Evolutionary conservation across 2,113 vertebrate genomes (phyloP), one percentile per base, ranked within the genome.

Genomic region (Pangasianodon hypophthalmus): DNA sequence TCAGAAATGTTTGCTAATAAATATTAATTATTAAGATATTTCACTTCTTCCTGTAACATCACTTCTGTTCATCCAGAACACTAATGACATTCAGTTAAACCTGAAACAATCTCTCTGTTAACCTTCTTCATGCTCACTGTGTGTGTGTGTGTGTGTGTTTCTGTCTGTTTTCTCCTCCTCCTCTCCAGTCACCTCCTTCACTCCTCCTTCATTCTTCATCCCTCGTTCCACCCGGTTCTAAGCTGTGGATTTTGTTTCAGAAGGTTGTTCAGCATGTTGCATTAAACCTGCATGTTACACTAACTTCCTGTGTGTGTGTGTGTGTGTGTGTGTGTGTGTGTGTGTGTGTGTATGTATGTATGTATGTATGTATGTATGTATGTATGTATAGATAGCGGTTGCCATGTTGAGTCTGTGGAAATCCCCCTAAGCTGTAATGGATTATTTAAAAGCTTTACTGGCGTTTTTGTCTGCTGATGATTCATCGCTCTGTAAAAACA

Each of bases 191-290:
- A 32, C 52, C 75, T 87, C 19, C n/a, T 52, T 41, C 54, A 29
- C 24, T 80, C 58, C 80, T 87, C 7, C 77, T 58, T 90, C 50
- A 75, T 50, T 73, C 64, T 16, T 16, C 83, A 67, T 69, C 58
- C 44, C 16, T 71, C 19, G 75, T 54, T 67, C 80, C 50, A 79
- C 56, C 11, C 3, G 21, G 64, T 86, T 82, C 73, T 89, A 71
- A 87, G 58, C 71, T 73, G 50, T 41, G 81, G 88, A 85, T 21
- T 56, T 46, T 37, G 32, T 54, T 58, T 84, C 84, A 88, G 58
- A 73, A 92, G 87, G 89, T 92, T 85, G 41, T 77, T 87, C n/a
- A 86, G 84, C 84, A 85, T 10, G 6, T 8, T 60, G 18, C 19
- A n/a, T 69, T 85, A 87, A 87, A 50, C 9, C 81, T 80, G 85